Percentiles rank a stretch among this genome's conserved stretches.
Conservation (phyloP, 2,113 vertebrate species). For the Festucalex cinctus region DNA sequence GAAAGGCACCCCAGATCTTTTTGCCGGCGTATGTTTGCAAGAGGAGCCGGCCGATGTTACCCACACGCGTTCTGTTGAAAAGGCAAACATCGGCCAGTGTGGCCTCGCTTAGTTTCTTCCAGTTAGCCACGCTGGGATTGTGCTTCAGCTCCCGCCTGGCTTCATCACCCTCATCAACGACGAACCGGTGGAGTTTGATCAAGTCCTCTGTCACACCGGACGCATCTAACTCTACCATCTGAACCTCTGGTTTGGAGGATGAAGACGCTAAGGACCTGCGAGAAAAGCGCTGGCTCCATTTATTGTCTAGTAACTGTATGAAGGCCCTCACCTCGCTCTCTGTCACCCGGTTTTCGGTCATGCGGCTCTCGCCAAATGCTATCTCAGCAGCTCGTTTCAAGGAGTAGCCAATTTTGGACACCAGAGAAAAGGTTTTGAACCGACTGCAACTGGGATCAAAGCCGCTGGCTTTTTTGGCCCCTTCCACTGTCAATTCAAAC, state of each 20-base stretch:
- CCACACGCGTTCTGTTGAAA: slow-evolving; percentile 64
- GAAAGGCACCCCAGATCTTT: slow-evolving; percentile 41
- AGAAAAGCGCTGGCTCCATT: slow-evolving; percentile 63
- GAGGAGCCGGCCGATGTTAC: slow-evolving; percentile 62
- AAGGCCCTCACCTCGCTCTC: slow-evolving; percentile 59
- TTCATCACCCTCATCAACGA: slow-evolving; percentile 50
- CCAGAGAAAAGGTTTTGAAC: slow-evolving; percentile 60
- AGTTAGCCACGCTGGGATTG: slow-evolving; percentile 53
- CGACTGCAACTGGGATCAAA: slow-evolving; percentile 57
- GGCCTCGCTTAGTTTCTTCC: slow-evolving; percentile 67
- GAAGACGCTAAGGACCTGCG: slow-evolving; percentile 36
- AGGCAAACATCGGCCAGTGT: slow-evolving; percentile 65
- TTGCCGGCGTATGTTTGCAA: slow-evolving; percentile 51
- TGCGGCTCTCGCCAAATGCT: slow-evolving; percentile 65
- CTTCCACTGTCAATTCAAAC: slow-evolving; percentile 64
- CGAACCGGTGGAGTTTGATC: slow-evolving; percentile 59
- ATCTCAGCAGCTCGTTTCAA: slow-evolving; percentile 69
- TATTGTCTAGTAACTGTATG: slow-evolving; percentile 64
- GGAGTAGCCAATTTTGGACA: slow-evolving; percentile 64
- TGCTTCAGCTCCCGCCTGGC: slow-evolving; percentile 56
- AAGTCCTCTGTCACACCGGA: slow-evolving; percentile 61
- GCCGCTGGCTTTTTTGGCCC: slow-evolving; percentile 61
- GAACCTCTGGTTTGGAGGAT: slow-evolving; percentile 42
- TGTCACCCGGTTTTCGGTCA: slow-evolving; percentile 60
- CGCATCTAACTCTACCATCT: slow-evolving; percentile 52